Base-by-base conservation (phyloP, 2,888 invertebrate genomes). In the Drosophila birchii region DNA sequence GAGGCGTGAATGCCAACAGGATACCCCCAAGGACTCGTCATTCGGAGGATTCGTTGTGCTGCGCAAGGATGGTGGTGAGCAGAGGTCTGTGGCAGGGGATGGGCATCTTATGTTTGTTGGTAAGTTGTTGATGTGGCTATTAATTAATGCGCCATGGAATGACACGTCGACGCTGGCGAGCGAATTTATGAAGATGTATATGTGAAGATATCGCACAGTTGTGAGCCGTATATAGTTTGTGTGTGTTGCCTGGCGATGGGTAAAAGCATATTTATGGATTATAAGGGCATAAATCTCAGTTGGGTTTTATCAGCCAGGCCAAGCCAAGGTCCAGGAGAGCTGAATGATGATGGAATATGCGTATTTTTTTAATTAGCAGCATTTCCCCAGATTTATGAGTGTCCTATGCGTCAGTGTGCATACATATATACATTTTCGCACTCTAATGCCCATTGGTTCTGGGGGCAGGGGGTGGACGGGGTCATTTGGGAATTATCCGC, bases 81-180 rank as follows among this genome's bases (percentile, higher is more conserved):
- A 29, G 16, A 5, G 29, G 34, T n/a, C 11, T 11, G 23, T 18
- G 47, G 39, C 39, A 39, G n/a, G 23, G 38, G 20, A 18, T 23
- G 32, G 29, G n/a, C 56, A 39, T 76, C 64, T 77, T 70, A 69
- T 66, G 54, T 57, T 57, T 72, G 80, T 67, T 76, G 82, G 75
- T 73, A 80, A 86, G 87, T 88, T 86, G 84, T 88, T 88, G 84
- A 85, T 85, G 84, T 81, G 86, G 83, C 85, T 86, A 88, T 90
- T 90, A 91, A 90, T 90, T 90, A 90, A 87, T 87, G 87, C 78
- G 86, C 81, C 80, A 79, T 79, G 81, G 78, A 90, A 89, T 90
- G 90, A 90, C 89, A 79, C 82, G 57, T 81, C 72, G 79, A 78
- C 71, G 76, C 75, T 75, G 75, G 77, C 79, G 56, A 80, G 88